Evolutionary conservation across 2,888 invertebrate genomes (phyloP).

Genomic region (Seladonia tumulorum): DNA sequence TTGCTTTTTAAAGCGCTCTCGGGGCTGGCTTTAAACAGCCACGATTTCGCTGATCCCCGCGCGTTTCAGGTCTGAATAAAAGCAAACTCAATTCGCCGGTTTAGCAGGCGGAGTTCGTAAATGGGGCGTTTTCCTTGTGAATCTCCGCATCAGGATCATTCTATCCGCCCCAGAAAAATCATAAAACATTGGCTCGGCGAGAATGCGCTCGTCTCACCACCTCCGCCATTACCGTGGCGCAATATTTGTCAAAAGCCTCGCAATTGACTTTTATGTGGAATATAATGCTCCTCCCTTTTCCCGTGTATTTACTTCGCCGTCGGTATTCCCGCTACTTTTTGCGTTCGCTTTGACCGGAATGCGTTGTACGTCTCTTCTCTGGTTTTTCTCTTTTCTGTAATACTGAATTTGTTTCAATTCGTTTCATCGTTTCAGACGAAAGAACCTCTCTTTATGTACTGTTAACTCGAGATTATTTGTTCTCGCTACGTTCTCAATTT

Average conservation of each 20-base stretch:
- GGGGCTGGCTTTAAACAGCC: conserved; percentile 29
- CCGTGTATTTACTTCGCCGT: background rate
- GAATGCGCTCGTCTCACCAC: conserved; percentile 64
- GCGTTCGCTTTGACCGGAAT: background rate
- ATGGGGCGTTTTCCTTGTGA: conserved; percentile 37
- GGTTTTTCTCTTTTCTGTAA: background rate
- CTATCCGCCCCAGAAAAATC: conserved; percentile 46
- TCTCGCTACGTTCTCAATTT: background rate
- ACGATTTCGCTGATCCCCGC: conserved; percentile 29
- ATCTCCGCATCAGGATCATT: conserved; percentile 30
- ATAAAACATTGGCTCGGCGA: conserved; percentile 49
- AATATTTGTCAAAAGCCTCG: conserved; percentile 64
- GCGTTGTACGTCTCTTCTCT: background rate
- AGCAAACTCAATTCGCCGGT: conserved; percentile 40
- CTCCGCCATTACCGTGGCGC: conserved; percentile 36
- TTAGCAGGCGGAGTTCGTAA: conserved; percentile 38
- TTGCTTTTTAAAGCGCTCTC: conserved; percentile 28
- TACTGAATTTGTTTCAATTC: background rate
- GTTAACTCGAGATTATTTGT: background rate
- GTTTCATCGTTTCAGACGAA: background rate
- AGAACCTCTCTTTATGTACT: background rate
- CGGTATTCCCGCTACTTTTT: background rate
- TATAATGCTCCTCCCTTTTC: background rate
- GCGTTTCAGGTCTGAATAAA: conserved; percentile 38
- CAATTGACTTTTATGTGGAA: background rate